Evolutionary conservation across 2,888 invertebrate genomes (phyloP), one percentile per base, ranked within the genome.

Genomic region (Heliconius cydno): DNA sequence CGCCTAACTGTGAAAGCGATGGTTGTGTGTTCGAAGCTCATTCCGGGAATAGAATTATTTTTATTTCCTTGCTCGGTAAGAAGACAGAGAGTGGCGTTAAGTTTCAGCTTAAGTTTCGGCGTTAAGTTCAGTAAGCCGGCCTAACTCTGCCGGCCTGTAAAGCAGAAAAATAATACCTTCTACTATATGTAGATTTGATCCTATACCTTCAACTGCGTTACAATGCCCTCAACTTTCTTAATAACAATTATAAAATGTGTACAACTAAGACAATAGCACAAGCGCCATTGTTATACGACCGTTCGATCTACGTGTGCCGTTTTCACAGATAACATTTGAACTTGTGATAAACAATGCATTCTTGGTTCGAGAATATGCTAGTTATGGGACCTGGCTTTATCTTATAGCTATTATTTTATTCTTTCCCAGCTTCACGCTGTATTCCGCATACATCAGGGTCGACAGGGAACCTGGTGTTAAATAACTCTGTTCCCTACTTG

Each of bases 311-410:
- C 83, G 80, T 81, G 80, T 77, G 83, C 82, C 78, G 76, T 83
- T 75, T 65, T 75, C 65, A 13, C 12, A 65, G 84, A 84, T 84
- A 83, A 83, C 82, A 83, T 83, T 84, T 83, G 82, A 84, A 84
- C 81, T 79, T 77, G 82, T 70, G 68, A 79, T 70, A 75, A 68
- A 79, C 74, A 79, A 70, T 63, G 70, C 75, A 75, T 75, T 75
- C 75, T 75, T 75, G 65, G 3, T 38, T 25, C 63, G 25, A 41
- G 65, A 28, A 7, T 25, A 13, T 25, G 6, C 65, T 65, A 38
- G 25, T 22, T 38, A 10, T 41, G 4, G 25, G 6, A 15, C 19
- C 57, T 34, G 57, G n/a, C 10, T 73, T 57, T 41, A 25, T 41
- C 6, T 34, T 57, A 25, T 19, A 2, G 10, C 28, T 52, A 12